Evolutionary conservation across 2,888 invertebrate genomes (phyloP).

Genomic region (Erynnis tages): DNA sequence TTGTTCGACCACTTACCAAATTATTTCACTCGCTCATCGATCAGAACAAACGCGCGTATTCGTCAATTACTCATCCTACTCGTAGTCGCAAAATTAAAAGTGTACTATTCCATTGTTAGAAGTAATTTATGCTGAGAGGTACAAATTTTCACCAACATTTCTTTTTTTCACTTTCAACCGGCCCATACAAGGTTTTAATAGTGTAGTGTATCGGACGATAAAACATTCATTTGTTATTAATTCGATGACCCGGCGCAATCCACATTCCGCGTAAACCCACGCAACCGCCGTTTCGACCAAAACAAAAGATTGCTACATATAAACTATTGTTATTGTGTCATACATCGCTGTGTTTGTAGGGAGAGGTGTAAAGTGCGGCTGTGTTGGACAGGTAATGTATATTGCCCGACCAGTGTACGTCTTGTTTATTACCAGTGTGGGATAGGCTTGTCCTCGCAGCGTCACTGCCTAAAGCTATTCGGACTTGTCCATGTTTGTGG

Average conservation of each 20-base stretch:
- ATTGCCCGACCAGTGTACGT: neutral
- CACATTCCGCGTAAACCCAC: constrained; percentile 8
- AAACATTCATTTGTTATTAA: constrained; percentile 15
- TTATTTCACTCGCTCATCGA: too few relatives aligned
- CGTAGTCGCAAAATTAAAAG: too few relatives aligned
- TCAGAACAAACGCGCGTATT: too few relatives aligned
- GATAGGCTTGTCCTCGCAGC: constrained; percentile 14
- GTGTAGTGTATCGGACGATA: constrained; percentile 7
- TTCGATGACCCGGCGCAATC: constrained; percentile 14
- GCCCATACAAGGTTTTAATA: constrained; percentile 3
- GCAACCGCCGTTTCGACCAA: neutral
- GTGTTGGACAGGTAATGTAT: too few relatives aligned
- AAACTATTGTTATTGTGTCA: neutral
- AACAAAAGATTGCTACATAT: neutral
- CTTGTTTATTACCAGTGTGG: constrained; percentile 7
- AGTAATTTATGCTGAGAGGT: too few relatives aligned
- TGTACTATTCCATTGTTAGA: too few relatives aligned
- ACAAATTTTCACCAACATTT: neutral
- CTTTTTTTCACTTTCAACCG: constrained; percentile 1
- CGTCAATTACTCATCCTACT: too few relatives aligned
- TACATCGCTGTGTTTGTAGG: neutral
- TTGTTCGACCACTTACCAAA: too few relatives aligned
- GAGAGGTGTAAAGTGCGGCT: too few relatives aligned
- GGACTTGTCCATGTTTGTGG: too few relatives aligned
- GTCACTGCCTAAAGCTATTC: too few relatives aligned